These are phyloP conservation scores for Rhinolophus ferrumequinum DNA, from an alignment of 2,113 vertebrate genomes.

Conservation along the genomic window DNA sequence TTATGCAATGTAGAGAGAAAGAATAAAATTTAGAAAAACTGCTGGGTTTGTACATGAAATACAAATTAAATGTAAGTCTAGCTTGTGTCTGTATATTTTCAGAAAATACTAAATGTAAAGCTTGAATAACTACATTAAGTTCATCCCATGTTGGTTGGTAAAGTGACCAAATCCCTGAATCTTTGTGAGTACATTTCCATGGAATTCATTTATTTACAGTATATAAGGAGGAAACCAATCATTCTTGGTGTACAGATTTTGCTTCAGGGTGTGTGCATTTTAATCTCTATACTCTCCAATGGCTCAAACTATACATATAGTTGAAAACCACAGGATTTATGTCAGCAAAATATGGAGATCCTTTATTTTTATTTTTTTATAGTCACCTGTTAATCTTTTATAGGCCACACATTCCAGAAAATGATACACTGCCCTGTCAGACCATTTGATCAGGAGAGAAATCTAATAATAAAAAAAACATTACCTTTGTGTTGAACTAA, in stretches of 20 bases:
- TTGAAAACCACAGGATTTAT: background rate
- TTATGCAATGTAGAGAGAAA: background rate
- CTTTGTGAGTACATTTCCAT: background rate
- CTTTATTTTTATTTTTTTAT: background rate
- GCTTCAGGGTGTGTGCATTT: background rate
- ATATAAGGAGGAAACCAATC: background rate
- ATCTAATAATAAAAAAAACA: background rate
- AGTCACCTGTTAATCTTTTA: background rate
- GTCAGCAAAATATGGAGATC: background rate
- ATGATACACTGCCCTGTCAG: background rate
- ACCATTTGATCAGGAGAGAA: background rate
- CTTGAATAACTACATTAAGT: background rate
- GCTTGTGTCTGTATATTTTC: background rate
- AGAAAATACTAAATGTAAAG: background rate
- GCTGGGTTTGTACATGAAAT: background rate
- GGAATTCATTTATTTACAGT: background rate
- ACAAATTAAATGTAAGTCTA: background rate
- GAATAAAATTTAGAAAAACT: background rate
- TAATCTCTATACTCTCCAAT: background rate
- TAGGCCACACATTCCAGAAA: background rate
- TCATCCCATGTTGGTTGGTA: background rate
- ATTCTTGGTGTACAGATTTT: background rate
- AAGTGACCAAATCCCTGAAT: background rate
- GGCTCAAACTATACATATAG: background rate
- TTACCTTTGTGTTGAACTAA: background rate